Base-by-base conservation (phyloP, 1,140 invertebrate genomes). In the Ceratitis capitata region DNA sequence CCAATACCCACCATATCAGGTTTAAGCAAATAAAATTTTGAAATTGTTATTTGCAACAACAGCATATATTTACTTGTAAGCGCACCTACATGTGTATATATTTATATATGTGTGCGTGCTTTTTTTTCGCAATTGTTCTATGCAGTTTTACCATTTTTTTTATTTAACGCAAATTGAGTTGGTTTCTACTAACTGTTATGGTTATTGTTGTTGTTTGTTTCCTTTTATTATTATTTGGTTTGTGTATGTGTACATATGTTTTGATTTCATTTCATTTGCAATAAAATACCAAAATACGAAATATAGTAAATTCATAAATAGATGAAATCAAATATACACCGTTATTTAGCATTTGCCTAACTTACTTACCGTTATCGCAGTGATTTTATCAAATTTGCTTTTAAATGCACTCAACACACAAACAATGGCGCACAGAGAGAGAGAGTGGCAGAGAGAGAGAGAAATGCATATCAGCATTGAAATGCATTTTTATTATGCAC, bases 191-290 rank as follows among this genome's bases (percentile, higher is more conserved):
- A 26, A 3, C 10, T 32, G 5, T 23, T 61, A 61, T 61, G 7
- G 56, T 61, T 29, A 5, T 23, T 58, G 23, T 58, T 58, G 26
- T 61, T 64, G 19, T 39, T 16, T 29, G 4, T 4, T 29, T 35
- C 35, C 29, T 69, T 69, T n/a, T n/a, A n/a, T n/a, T n/a, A n/a
- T n/a, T n/a, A n/a, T n/a, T n/a, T n/a, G n/a, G 32, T n/a, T 35
- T 12, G 32, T 61, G 56, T 29, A 19, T 32, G 19, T 12, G 19
- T 16, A 69, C 29, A 69, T 69, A n/a, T 35, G 32, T 29, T 69
- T 69, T 69, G 61, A 9, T 69, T 69, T 19, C 29, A 69, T 69
- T 69, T 69, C 61, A 69, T 69, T 69, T 69, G 61, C 61, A 39
- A 69, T 69, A 35, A 7, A 35, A 69, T 69, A 19, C 9, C n/a